phyloP scores from a whole-genome alignment of 92 coral and sea anemone genomes.

The Palythoa caribaeorum region DNA sequence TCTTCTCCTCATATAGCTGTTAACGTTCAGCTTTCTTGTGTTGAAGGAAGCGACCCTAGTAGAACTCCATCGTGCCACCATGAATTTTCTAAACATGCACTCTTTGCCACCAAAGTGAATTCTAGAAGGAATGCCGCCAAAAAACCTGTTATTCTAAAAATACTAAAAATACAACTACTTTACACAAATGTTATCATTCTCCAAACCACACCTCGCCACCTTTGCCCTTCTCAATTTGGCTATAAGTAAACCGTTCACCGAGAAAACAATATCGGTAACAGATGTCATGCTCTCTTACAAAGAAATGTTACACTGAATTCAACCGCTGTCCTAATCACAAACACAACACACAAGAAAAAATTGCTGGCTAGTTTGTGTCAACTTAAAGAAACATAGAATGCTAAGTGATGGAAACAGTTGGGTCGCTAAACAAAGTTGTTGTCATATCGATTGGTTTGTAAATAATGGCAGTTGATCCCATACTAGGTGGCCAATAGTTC shows the following conservation, averaged over 20 bases:
- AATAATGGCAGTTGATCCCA: not conserved
- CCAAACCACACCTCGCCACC: not conserved
- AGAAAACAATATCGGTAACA: not conserved
- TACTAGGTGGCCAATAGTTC: not conserved
- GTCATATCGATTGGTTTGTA: not conserved
- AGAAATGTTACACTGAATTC: not conserved
- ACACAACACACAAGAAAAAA: not conserved
- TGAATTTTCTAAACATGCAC: too few relatives aligned
- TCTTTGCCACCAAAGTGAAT: not conserved
- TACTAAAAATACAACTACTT: not conserved
- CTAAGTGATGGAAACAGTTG: not conserved
- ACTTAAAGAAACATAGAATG: not conserved
- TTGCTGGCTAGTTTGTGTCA: not conserved
- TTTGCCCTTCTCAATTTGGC: not conserved
- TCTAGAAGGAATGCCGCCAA: not conserved
- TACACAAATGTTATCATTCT: not conserved
- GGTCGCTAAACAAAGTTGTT: not conserved
- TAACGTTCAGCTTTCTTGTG: too few relatives aligned
- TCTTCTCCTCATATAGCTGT: too few relatives aligned
- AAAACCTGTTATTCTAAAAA: not conserved
- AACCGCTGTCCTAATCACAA: not conserved
- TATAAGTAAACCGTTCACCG: not conserved
- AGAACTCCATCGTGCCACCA: too few relatives aligned
- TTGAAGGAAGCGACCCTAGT: too few relatives aligned
- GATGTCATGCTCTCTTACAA: not conserved